phyloP scores from a whole-genome alignment of 2,888 invertebrate species.

The Amphipoea oculea region DNA sequence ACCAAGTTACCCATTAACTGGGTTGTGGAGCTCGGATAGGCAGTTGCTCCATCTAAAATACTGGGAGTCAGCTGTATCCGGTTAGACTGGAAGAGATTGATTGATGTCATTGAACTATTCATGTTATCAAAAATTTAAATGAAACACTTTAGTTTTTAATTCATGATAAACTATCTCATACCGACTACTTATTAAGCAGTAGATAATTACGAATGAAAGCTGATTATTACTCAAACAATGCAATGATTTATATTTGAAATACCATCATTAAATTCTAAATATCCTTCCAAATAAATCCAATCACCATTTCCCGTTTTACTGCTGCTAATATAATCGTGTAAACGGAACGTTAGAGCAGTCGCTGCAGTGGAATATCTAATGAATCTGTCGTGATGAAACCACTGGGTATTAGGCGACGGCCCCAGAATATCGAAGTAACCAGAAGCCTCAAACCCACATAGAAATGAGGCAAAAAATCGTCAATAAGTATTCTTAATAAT shows the following conservation, averaged over 20 bases:
- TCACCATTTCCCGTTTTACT: constrained; percentile 55
- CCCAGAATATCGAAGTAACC: constrained; percentile 13
- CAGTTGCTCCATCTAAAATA: not conserved
- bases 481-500: not conserved
- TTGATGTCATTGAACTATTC: not conserved
- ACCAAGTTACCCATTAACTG: not conserved
- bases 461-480: not conserved
- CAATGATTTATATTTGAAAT: constrained; percentile 1
- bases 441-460: constrained; percentile 8
- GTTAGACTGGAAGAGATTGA: not conserved
- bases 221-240: not conserved
- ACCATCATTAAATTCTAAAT: constrained; percentile 14
- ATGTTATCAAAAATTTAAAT: not conserved
- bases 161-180: not conserved
- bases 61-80: not conserved
- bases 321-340: constrained; percentile 55
- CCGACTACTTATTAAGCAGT: not conserved
- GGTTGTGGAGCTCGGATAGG: not conserved
- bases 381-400: constrained; percentile 64
- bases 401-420: constrained; percentile 54
- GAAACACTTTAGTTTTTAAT: not conserved
- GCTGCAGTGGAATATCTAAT: constrained; percentile 68
- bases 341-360: constrained; percentile 47
- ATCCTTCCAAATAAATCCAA: constrained; percentile 51
- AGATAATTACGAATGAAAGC: not conserved